These are phyloP conservation scores for Hemibagrus guttatus DNA, from an alignment of 2,797 vertebrate genomes.

Conservation along the genomic window DNA sequence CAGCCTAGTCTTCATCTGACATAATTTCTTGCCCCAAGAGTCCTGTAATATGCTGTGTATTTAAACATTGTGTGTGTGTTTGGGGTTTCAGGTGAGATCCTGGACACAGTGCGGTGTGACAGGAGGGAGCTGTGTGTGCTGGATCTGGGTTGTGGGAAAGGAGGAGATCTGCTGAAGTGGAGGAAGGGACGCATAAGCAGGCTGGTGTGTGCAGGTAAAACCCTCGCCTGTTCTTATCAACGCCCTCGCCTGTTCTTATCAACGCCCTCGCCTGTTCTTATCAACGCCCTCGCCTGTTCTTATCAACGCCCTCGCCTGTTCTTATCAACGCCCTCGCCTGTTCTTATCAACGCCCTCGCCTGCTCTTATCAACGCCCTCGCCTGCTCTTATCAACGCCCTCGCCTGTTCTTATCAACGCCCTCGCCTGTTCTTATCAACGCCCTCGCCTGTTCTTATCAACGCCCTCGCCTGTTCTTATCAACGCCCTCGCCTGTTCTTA, in stretches of 20 bases:
- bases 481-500: no score
- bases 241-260: not conserved
- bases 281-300: no score
- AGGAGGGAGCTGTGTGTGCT: slow-evolving; percentile 80
- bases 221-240: not conserved
- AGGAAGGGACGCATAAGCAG: slow-evolving; percentile 88
- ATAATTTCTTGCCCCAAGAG: not conserved
- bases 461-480: no score
- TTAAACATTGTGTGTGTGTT: not conserved
- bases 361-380: no score
- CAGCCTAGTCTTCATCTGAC: not conserved
- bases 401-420: no score
- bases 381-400: no score
- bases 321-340: no score
- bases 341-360: no score
- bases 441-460: no score
- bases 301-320: no score
- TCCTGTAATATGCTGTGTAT: not conserved
- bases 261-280: no score
- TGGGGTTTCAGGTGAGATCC: slow-evolving; percentile 80
- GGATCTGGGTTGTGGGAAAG: slow-evolving; percentile 97
- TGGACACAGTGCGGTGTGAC: slow-evolving; percentile 80
- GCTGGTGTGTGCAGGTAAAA: slow-evolving; percentile 91
- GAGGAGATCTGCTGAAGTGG: slow-evolving; percentile 96
- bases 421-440: no score